phyloP scores from a whole-genome alignment of 2,797 vertebrate genomes.

The Danio kyathit region DNA sequence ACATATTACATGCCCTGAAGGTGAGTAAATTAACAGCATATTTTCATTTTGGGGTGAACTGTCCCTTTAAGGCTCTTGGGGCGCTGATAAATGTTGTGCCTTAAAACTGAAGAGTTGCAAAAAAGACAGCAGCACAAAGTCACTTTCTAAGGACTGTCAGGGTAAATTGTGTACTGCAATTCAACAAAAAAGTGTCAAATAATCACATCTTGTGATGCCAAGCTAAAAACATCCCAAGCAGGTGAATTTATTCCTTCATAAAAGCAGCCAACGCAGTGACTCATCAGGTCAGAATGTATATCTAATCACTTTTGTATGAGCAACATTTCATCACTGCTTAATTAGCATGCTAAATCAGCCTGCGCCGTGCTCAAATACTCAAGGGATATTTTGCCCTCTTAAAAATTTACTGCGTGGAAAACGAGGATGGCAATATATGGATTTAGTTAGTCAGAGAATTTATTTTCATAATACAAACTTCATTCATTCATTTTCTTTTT shows the following conservation, averaged over 20 bases:
- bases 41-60: too few species aligned
- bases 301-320: slow-evolving; percentile 30
- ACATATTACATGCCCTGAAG: too few species aligned
- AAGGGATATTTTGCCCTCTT: not conserved
- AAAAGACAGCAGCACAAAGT: not conserved
- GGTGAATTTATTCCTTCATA: not conserved
- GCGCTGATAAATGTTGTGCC: not conserved
- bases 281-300: slow-evolving; percentile 7
- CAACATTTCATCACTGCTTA: slow-evolving; percentile 4
- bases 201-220: not conserved
- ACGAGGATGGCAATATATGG: not conserved
- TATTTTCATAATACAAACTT: too few species aligned
- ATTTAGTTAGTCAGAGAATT: not conserved
- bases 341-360: slow-evolving; percentile 19
- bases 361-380: slow-evolving; percentile 3
- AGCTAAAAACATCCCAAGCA: not conserved
- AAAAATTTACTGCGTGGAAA: not conserved
- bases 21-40: too few species aligned
- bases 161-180: not conserved
- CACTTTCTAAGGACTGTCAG: not conserved
- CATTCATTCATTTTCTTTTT: too few species aligned
- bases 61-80: not conserved
- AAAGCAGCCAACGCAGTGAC: slow-evolving; percentile 3
- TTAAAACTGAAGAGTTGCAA: not conserved
- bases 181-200: slow-evolving; percentile 7